A percentile compares a stretch with the other conserved stretches of the same genome.
Conservation (phyloP, 2,113 vertebrate genomes). For the Tricholaema leucomelas region DNA sequence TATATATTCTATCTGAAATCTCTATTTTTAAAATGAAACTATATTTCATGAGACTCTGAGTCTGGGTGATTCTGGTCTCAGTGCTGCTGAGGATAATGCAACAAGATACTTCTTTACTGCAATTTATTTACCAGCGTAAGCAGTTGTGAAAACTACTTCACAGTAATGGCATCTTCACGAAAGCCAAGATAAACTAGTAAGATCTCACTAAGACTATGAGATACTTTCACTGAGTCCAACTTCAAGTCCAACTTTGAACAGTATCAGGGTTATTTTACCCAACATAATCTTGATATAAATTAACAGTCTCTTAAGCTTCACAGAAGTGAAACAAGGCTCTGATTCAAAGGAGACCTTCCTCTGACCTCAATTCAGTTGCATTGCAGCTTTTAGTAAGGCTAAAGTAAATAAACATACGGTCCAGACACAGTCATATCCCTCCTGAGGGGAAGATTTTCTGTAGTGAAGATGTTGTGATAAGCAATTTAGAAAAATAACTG, state of each 20-base stretch:
- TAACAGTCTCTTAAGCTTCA: conserved; percentile 42
- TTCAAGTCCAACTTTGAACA: conserved; percentile 18
- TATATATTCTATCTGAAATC: conserved; percentile 81
- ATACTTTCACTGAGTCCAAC: background rate
- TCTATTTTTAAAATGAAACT: conserved; percentile 72
- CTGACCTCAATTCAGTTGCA: background rate
- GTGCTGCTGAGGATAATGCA: conserved; percentile 24
- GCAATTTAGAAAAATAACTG: conserved; percentile 63
- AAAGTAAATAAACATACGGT: conserved; percentile 7
- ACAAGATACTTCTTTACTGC: conserved; percentile 28
- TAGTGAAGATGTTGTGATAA: conserved; percentile 23
- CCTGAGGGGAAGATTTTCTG: background rate
- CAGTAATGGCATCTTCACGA: conserved; percentile 48
- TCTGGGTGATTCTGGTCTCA: conserved; percentile 30
- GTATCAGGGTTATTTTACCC: background rate
- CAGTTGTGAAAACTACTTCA: conserved; percentile 67
- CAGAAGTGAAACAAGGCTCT: conserved; percentile 43
- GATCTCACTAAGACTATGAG: background rate
- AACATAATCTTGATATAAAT: conserved; percentile 18
- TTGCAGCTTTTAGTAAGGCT: conserved; percentile 40
- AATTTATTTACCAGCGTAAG: conserved; percentile 50
- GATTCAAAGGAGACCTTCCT: conserved; percentile 11
- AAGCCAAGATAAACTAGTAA: background rate
- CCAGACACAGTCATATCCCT: background rate
- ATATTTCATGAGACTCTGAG: conserved; percentile 60